Evolutionary conservation across 2,888 invertebrate genomes (phyloP).

Genomic region (Diarsia brunnea): DNA sequence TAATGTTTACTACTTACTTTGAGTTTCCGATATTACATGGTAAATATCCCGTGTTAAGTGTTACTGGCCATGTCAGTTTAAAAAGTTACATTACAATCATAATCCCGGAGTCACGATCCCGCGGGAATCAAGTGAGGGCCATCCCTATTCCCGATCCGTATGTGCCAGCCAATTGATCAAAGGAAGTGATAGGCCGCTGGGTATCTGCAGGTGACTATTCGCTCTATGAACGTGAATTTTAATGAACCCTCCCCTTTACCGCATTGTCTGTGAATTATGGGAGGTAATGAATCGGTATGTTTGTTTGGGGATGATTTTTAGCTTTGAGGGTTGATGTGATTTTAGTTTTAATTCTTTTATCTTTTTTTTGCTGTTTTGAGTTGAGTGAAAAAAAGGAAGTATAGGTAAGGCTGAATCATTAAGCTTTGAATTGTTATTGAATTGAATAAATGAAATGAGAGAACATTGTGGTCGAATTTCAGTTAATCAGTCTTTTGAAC

Average conservation of each 20-base stretch:
- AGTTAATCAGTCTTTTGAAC: no score
- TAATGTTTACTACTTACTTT: not conserved
- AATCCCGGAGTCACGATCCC: slow-evolving; percentile 25
- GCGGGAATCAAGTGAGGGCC: slow-evolving; percentile 32
- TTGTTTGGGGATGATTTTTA: slow-evolving; percentile 29
- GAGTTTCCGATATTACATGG: not conserved
- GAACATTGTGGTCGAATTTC: no score
- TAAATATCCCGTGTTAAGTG: not conserved
- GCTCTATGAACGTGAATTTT: slow-evolving; percentile 62
- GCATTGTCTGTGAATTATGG: slow-evolving; percentile 56
- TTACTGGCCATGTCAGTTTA: not conserved
- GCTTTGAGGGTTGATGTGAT: not conserved
- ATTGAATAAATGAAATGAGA: no score
- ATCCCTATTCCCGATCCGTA: slow-evolving; percentile 49
- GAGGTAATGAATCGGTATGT: slow-evolving; percentile 42
- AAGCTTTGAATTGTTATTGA: no score
- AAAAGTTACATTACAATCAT: not conserved
- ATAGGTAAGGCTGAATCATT: no score
- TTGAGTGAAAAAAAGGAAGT: not conserved
- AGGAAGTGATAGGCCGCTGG: slow-evolving; percentile 68
- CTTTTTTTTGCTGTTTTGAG: not conserved
- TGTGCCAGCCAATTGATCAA: slow-evolving; percentile 68
- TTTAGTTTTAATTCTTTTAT: slow-evolving; percentile 1
- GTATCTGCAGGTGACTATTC: slow-evolving; percentile 67
- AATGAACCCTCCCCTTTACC: slow-evolving; percentile 61